Percentiles rank a stretch among this genome's conserved stretches.
Conservation (phyloP, 2,888 invertebrate genomes). For the Aspidapion aeneum region DNA sequence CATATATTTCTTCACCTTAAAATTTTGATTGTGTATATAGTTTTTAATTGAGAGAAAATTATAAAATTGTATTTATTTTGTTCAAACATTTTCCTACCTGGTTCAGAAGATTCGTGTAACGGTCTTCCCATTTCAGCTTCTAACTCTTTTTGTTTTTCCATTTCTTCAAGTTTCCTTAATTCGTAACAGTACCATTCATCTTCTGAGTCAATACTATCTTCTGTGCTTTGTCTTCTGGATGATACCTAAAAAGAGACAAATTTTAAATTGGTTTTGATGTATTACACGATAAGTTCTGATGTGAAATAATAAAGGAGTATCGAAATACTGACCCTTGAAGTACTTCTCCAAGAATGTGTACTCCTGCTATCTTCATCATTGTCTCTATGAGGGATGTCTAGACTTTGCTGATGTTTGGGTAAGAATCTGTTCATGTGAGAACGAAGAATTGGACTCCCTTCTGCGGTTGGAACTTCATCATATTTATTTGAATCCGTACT, state of each 20-base stretch:
- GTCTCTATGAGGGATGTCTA: constrained; percentile 70
- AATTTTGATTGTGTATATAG: too few relatives aligned
- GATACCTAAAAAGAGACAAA: constrained; percentile 51
- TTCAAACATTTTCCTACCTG: constrained; percentile 27
- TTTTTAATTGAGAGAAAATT: too few relatives aligned
- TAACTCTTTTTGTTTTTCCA: constrained; percentile 71
- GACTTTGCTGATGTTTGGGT: constrained; percentile 70
- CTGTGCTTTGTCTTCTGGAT: constrained; percentile 84
- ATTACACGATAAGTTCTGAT: too few relatives aligned
- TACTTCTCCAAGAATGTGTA: constrained; percentile 84
- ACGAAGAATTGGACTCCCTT: constrained; percentile 63
- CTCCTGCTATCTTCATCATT: constrained; percentile 84
- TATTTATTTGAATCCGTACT: constrained; percentile 27
- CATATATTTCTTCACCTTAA: constrained; percentile 49
- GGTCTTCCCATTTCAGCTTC: constrained; percentile 61
- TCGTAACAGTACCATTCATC: constrained; percentile 94
- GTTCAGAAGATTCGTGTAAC: constrained; percentile 58
- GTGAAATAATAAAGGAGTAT: too few relatives aligned
- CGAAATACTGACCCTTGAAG: constrained; percentile 57
- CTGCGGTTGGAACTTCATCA: constrained; percentile 50
- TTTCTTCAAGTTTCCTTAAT: constrained; percentile 78
- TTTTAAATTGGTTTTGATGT: background rate
- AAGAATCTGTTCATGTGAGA: constrained; percentile 58
- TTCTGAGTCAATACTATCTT: constrained; percentile 90
- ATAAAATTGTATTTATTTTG: too few relatives aligned